Percentiles rank a stretch among this genome's conserved stretches.
phyloP scores from a whole-genome alignment of 2,888 invertebrate genomes.

The Serrognathus titanus region DNA sequence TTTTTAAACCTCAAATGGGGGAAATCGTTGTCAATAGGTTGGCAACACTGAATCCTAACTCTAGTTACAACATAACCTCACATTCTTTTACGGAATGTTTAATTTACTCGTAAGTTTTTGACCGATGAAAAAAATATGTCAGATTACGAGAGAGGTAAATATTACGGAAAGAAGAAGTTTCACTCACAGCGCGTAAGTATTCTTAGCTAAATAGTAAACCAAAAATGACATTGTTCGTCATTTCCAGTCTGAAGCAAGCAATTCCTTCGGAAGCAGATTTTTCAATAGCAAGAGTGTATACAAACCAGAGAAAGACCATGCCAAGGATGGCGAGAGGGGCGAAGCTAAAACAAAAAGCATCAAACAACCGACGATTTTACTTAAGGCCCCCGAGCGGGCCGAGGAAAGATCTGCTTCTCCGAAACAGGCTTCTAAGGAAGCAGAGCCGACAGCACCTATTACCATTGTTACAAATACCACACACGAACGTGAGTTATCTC shows the following conservation, averaged over 20 bases:
- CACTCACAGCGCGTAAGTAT: conserved; percentile 21
- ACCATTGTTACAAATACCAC: conserved; percentile 23
- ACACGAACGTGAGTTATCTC: conserved; percentile 16
- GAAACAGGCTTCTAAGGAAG: conserved; percentile 44
- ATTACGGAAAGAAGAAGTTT: conserved; percentile 53
- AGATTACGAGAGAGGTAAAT: conserved; percentile 41
- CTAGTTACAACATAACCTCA: no score
- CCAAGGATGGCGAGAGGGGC: conserved; percentile 19
- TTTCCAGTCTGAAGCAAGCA: conserved; percentile 16
- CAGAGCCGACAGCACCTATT: conserved; percentile 25
- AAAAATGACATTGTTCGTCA: background rate
- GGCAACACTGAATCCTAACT: no score
- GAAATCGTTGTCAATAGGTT: no score
- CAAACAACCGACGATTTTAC: conserved; percentile 63
- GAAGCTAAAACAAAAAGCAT: conserved; percentile 29
- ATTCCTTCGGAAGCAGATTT: conserved; percentile 30
- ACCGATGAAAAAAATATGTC: conserved; percentile 34
- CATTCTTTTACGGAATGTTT: no score
- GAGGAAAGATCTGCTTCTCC: conserved; percentile 62
- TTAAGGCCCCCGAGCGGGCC: conserved; percentile 63
- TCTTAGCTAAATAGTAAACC: background rate
- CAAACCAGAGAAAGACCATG: conserved; percentile 42
- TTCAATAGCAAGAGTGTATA: conserved; percentile 29
- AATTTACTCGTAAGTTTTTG: background rate
- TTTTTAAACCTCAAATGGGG: no score